Evolutionary conservation across 2,113 vertebrate genomes (phyloP).

Genomic region (Lucifuga dentata): DNA sequence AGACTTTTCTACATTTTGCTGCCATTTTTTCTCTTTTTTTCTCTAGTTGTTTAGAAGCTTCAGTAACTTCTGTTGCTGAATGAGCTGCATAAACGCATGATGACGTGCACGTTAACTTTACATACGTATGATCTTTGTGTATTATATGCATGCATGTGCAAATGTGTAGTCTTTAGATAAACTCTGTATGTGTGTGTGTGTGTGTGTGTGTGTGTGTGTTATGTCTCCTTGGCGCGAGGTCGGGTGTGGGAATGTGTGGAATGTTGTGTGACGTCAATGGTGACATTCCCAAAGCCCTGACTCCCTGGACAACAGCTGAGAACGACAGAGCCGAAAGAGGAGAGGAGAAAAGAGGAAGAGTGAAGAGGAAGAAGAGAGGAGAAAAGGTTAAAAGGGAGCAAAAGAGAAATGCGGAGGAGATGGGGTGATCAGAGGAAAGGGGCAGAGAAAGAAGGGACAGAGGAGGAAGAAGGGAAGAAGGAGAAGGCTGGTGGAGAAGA

Average conservation of each 20-base stretch:
- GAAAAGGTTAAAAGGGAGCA: background rate
- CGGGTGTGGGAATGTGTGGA: constrained; percentile 80
- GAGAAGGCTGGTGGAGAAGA: background rate
- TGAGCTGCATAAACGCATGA: constrained; percentile 27
- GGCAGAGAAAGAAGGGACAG: too few relatives aligned
- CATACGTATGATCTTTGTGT: constrained; percentile 14
- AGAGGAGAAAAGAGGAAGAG: background rate
- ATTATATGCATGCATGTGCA: constrained; percentile 21
- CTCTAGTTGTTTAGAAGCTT: too few relatives aligned
- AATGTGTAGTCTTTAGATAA: constrained; percentile 28
- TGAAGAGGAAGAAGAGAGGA: too few relatives aligned
- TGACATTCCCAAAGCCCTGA: constrained; percentile 81
- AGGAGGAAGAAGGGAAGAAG: too few relatives aligned
- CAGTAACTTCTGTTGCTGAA: too few relatives aligned
- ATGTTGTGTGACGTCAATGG: constrained; percentile 85
- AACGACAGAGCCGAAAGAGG: constrained; percentile 60
- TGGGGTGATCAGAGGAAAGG: background rate
- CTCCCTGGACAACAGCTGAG: constrained; percentile 83
- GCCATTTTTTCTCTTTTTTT: too few relatives aligned
- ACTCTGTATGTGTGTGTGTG: constrained; percentile 20
- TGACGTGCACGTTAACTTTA: constrained; percentile 1
- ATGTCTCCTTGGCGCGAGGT: constrained; percentile 71
- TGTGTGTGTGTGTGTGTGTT: constrained; percentile 39
- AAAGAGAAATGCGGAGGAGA: background rate
- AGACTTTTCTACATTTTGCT: too few relatives aligned